Base-by-base conservation (phyloP, 2,113 vertebrate genomes). In the Pterocles gutturalis region DNA sequence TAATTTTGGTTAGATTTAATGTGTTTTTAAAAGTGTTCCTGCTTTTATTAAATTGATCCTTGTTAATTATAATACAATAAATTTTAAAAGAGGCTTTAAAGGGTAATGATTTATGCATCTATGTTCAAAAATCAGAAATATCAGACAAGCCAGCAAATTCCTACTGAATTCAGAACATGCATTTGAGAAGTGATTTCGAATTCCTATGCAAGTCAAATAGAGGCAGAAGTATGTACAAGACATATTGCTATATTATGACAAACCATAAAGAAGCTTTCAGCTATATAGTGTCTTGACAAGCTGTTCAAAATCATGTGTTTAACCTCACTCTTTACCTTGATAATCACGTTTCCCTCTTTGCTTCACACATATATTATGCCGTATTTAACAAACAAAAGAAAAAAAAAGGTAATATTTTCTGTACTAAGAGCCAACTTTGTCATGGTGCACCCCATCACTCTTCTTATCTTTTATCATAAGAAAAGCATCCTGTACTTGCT, bases 21-120 rank as follows among this genome's bases (percentile, higher is more conserved):
- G 91, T 36, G 61, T 91, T 96, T 95, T 89, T 3, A 67, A 91
- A 96, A 72, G 83, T 62, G 36, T 66, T 75, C 45, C 43, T 21
- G 5, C 76, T 85, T 96, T 87, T 76, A 89, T 85, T 82, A 89
- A 84, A 94, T 87, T 79, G 93, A 84, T 79, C 34, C 29, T 67
- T 89, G 70, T 82, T 94, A 95, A 96, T 96, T 91, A 91, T 85
- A 96, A 94, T 93, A 48, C 81, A 87, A 87, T 96, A 87, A n/a
- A 91, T 94, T 94, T 87, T 38, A 87, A 61, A 96, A 92, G 31
- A 91, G 71, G 61, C 17, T 82, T 71, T 85, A 88, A 79, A 70
- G 49, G 15, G 36, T 70, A 76, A 80, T 73, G 36, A 93, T 96
- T 91, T 95, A 83, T 79, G 49, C 69, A 89, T 80, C 66, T 61